phyloP scores from a whole-genome alignment of 2,888 invertebrate genomes.

The Deilephila porcellus region DNA sequence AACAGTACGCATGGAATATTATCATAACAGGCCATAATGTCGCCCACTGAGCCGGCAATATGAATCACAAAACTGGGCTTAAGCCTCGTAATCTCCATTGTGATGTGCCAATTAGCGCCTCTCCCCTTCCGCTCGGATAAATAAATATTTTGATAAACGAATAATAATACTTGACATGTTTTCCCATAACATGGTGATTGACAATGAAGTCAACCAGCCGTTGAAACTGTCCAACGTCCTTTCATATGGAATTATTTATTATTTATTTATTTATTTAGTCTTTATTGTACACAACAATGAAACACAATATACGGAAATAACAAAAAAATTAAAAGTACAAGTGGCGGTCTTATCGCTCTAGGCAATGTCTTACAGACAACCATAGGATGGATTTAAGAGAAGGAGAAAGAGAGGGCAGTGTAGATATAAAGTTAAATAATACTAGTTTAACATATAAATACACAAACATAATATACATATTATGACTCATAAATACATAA shows the following conservation, averaged over 20 bases:
- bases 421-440: no score
- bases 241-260: background rate
- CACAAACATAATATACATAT: no score
- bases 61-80: constrained; percentile 80
- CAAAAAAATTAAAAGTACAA: no score
- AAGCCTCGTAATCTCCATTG: constrained; percentile 82
- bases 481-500: no score
- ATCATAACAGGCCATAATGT: constrained; percentile 80
- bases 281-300: no score
- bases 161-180: constrained; percentile 52
- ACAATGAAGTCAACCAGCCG: constrained; percentile 19
- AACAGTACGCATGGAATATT: constrained; percentile 59
- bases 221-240: background rate
- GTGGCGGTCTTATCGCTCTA: no score
- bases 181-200: constrained; percentile 47
- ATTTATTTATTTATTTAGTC: no score
- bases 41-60: constrained; percentile 74
- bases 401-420: no score
- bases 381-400: no score
- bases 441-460: no score
- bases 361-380: no score
- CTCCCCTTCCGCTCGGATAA: constrained; percentile 83
- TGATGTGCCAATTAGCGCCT: constrained; percentile 79
- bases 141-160: constrained; percentile 77
- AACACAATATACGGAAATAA: no score